Evolutionary conservation across 2,113 vertebrate genomes (phyloP).

Genomic region (Muntiacus reevesi): DNA sequence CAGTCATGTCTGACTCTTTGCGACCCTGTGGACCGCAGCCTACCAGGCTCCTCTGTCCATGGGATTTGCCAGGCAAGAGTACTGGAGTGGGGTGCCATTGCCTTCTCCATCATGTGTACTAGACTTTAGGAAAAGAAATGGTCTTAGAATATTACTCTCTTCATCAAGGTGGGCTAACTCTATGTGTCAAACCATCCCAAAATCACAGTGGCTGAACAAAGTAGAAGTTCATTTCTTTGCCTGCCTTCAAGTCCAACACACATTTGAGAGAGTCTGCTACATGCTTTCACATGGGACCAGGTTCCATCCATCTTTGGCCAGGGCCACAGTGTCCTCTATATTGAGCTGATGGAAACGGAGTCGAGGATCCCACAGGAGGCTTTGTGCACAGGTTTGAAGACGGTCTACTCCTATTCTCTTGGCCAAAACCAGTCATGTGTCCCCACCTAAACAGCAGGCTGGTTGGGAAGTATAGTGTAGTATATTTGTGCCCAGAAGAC

Average conservation of each 20-base stretch:
- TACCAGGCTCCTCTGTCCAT: too few relatives aligned
- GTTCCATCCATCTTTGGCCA: neutral
- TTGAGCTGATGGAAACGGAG: neutral
- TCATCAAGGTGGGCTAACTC: neutral
- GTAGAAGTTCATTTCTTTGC: neutral
- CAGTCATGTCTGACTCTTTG: too few relatives aligned
- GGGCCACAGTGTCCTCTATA: neutral
- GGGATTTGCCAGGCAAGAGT: too few relatives aligned
- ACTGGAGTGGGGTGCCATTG: too few relatives aligned
- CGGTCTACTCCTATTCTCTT: neutral
- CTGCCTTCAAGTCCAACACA: neutral
- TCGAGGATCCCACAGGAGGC: neutral
- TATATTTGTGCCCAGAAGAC: neutral
- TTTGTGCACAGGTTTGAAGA: neutral
- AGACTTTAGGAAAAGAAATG: neutral
- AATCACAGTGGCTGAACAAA: neutral
- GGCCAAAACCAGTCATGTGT: neutral
- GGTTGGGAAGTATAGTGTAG: neutral
- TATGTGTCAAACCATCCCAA: neutral
- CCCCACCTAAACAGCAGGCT: neutral
- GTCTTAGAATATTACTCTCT: neutral
- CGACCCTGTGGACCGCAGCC: too few relatives aligned
- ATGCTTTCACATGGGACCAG: neutral
- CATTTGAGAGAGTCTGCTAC: neutral
- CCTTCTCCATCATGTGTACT: too few relatives aligned